These are phyloP conservation scores for Villa cingulata DNA, from an alignment of 2,888 invertebrate species.

Conservation along the genomic window DNA sequence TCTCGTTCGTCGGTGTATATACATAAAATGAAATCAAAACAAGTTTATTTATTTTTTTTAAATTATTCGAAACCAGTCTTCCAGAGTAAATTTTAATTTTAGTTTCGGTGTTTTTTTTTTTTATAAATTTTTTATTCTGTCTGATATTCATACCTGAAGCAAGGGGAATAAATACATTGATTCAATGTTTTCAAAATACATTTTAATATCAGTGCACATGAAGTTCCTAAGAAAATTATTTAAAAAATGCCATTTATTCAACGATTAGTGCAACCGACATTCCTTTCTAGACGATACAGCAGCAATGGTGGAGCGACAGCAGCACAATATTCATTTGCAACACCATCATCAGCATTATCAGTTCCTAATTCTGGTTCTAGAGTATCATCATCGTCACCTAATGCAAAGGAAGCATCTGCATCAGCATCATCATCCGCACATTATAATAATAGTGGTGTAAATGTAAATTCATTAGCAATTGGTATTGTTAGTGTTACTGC, in stretches of 20 bases:
- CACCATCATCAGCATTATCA: constrained; percentile 7
- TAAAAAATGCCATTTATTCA: constrained; percentile 75
- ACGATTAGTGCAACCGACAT: constrained; percentile 69
- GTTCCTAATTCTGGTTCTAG: too few relatives aligned
- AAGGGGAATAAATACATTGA: background rate
- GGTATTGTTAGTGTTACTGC: constrained; percentile 5
- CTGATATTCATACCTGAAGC: background rate
- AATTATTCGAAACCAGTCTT: background rate
- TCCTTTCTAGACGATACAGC: constrained; percentile 46
- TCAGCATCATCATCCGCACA: constrained; percentile 14
- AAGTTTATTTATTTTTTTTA: background rate
- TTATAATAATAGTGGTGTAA: background rate
- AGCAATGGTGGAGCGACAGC: constrained; percentile 6
- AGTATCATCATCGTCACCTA: too few relatives aligned
- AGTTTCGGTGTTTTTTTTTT: too few relatives aligned
- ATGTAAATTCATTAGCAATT: constrained; percentile 14
- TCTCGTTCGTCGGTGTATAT: background rate
- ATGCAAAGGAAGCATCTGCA: constrained; percentile 19
- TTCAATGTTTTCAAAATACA: background rate
- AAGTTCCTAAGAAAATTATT: constrained; percentile 1
- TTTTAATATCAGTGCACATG: background rate
- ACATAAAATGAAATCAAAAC: background rate
- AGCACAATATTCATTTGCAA: constrained; percentile 13
- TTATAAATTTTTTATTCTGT: too few relatives aligned
- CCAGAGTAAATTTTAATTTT: too few relatives aligned